These are phyloP conservation scores for Grus americana DNA, from an alignment of 2,113 vertebrate species.

Conservation along the genomic window DNA sequence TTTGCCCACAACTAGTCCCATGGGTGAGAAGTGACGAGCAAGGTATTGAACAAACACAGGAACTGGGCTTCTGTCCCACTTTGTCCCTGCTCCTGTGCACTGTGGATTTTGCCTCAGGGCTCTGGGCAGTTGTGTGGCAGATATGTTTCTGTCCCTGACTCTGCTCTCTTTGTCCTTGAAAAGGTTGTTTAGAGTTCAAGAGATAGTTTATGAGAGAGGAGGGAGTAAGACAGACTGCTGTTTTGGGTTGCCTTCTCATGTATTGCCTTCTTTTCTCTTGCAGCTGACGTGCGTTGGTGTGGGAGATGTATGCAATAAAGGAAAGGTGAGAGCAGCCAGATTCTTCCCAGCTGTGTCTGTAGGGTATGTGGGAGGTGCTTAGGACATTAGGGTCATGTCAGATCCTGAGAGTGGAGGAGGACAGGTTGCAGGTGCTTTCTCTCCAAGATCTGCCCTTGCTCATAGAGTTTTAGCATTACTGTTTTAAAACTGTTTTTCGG, in stretches of 20 bases:
- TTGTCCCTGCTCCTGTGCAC: neutral
- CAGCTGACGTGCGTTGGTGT: constrained; percentile 94
- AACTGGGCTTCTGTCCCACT: neutral
- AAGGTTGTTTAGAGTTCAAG: neutral
- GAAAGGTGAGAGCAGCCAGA: constrained; percentile 81
- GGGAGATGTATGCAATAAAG: constrained; percentile 94
- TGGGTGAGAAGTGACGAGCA: neutral
- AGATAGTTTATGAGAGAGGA: neutral
- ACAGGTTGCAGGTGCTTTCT: neutral
- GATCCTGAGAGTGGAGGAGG: neutral
- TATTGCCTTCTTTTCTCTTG: constrained; percentile 35
- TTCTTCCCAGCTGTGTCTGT: neutral
- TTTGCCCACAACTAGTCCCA: neutral
- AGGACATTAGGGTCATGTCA: neutral
- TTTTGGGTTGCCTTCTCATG: neutral
- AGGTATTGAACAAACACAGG: neutral
- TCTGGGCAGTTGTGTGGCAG: neutral
- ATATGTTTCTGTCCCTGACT: neutral
- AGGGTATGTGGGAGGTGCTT: neutral
- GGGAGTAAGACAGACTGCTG: neutral
- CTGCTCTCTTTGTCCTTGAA: neutral
- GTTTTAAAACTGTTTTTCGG: neutral
- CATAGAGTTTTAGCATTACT: neutral
- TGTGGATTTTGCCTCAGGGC: neutral
- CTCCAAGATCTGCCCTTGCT: neutral